Evolutionary conservation across 2,888 invertebrate genomes (phyloP).

Genomic region (Cybosia mesomella): DNA sequence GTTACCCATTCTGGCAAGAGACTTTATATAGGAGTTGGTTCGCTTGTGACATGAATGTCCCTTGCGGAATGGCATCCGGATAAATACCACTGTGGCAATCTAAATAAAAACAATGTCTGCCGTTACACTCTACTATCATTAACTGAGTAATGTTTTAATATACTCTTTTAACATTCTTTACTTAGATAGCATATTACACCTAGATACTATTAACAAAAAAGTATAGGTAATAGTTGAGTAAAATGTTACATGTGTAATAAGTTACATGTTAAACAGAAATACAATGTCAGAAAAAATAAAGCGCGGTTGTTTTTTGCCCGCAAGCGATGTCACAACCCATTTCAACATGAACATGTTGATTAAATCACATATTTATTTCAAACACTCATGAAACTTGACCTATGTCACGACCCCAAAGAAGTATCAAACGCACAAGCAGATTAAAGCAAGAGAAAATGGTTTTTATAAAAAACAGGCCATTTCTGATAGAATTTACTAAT

Average conservation of each 20-base stretch:
- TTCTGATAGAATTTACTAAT: not conserved
- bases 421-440: conserved; percentile 37
- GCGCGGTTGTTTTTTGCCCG: conserved; percentile 5
- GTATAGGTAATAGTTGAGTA: not conserved
- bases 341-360: conserved; percentile 51
- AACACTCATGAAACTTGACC: conserved; percentile 41
- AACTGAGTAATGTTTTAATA: no score
- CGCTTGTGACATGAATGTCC: no score
- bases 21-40: no score
- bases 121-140: no score
- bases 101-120: no score
- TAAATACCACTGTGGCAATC: no score
- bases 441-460: conserved; percentile 29
- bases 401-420: conserved; percentile 42
- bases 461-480: conserved; percentile 6
- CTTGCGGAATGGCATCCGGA: no score
- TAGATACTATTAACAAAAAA: no score
- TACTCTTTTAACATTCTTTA: no score
- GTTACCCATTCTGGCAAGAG: no score
- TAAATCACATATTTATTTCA: conserved; percentile 41
- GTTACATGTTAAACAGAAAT: not conserved
- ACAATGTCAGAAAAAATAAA: conserved; percentile 13
- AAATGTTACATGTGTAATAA: not conserved
- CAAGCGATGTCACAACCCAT: conserved; percentile 31
- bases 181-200: no score